These are phyloP conservation scores for Eulemur macaco DNA, from an alignment of 2,113 vertebrate genomes.

Conservation along the genomic window DNA sequence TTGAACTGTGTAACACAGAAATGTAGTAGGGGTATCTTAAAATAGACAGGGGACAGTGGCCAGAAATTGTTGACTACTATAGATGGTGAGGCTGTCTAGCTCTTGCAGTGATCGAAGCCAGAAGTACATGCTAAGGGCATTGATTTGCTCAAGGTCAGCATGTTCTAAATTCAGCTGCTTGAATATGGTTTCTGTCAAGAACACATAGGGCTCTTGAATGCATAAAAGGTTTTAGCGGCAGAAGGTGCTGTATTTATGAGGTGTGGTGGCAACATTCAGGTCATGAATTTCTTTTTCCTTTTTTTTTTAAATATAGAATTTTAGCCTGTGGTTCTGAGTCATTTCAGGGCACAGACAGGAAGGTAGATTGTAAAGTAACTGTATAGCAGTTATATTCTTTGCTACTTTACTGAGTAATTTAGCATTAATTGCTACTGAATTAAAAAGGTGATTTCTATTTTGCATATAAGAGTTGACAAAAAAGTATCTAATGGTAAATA, in stretches of 20 bases:
- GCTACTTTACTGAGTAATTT: background rate
- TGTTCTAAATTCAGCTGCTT: slow-evolving; percentile 91
- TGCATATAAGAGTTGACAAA: background rate
- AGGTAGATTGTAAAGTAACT: slow-evolving; percentile 37
- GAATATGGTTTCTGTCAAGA: slow-evolving; percentile 80
- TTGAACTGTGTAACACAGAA: slow-evolving; percentile 84
- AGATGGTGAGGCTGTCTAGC: slow-evolving; percentile 96
- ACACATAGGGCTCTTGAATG: slow-evolving; percentile 64
- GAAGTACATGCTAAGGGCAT: slow-evolving; percentile 91
- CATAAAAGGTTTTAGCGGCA: slow-evolving; percentile 69
- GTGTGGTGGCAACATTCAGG: slow-evolving; percentile 62
- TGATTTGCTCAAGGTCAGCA: slow-evolving; percentile 93
- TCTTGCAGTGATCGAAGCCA: slow-evolving; percentile 91
- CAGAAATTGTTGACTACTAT: slow-evolving; percentile 94
- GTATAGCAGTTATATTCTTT: background rate
- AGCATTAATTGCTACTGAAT: slow-evolving; percentile 15
- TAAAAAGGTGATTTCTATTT: background rate
- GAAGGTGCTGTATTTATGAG: slow-evolving; percentile 75
- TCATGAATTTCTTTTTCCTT: background rate
- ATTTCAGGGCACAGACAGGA: slow-evolving; percentile 47
- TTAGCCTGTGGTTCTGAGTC: slow-evolving; percentile 56
- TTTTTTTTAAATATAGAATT: slow-evolving; percentile 52
- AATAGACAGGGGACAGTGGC: slow-evolving; percentile 91
- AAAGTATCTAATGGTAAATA: background rate
- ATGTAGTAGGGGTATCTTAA: slow-evolving; percentile 90